Conservation (phyloP, 2,888 invertebrate species). For the Rhorus exstirpatorius region DNA sequence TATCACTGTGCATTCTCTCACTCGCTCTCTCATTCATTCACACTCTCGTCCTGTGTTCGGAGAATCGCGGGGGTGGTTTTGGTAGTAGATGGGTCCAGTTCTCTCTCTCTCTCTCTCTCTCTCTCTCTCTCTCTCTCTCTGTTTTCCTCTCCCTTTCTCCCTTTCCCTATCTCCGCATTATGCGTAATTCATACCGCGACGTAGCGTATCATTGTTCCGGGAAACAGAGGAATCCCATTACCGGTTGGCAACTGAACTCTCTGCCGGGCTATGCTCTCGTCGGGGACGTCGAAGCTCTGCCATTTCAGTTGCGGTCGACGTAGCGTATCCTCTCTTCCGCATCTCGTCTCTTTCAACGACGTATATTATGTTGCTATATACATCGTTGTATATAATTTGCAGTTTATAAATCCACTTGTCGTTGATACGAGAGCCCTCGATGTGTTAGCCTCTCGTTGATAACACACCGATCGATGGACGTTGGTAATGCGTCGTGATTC, state of each 20-base stretch:
- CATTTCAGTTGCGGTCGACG: slow-evolving; percentile 83
- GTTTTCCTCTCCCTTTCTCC: slow-evolving; percentile 37
- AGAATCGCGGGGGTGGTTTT: slow-evolving; percentile 10
- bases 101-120: slow-evolving; percentile 21
- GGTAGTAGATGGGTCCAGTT: slow-evolving; percentile 15
- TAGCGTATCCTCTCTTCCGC: slow-evolving; percentile 77
- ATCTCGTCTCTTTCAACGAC: slow-evolving; percentile 38
- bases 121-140: slow-evolving; percentile 40
- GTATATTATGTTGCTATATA: neutral
- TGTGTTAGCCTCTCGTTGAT: slow-evolving; percentile 1
- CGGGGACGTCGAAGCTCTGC: slow-evolving; percentile 57
- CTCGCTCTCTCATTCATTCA: slow-evolving; percentile 2
- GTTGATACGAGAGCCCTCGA: slow-evolving; percentile 37
- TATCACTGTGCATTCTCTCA: slow-evolving; percentile 10
- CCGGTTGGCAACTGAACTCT: slow-evolving; percentile 83
- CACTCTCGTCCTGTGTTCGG: slow-evolving; percentile 14
- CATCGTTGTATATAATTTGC: neutral
- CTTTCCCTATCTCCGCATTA: slow-evolving; percentile 74
- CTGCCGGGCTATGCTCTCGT: slow-evolving; percentile 74
- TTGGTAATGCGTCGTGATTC: neutral
- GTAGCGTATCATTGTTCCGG: slow-evolving; percentile 83
- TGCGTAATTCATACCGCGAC: slow-evolving; percentile 84
- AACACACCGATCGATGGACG: neutral
- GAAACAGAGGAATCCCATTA: slow-evolving; percentile 85
- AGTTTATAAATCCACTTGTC: slow-evolving; percentile 43